Evolutionary conservation across 2,113 vertebrate genomes (phyloP), one percentile per base, ranked within the genome.

Genomic region (Etheostoma spectabile): DNA sequence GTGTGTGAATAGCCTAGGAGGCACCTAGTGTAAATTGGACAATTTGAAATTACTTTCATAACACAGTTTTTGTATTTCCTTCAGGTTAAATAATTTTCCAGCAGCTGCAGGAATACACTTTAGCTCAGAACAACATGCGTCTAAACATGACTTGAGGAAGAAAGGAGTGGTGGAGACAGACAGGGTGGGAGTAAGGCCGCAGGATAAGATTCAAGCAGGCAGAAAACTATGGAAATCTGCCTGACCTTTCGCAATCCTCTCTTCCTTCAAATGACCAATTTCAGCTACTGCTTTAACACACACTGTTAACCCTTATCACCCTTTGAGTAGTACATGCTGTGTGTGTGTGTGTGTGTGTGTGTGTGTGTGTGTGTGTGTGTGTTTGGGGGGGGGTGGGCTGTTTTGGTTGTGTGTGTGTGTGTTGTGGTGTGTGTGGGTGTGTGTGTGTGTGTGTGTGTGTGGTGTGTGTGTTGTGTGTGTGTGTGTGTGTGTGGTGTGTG

Each of bases 131-230:
- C 22, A 67, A 12, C 70, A 27, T 52, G 22, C 12, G 18, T 68
- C 0, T 76, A 2, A 24, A 53, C 80, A 74, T 27, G 71, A 51
- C 62, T 67, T 6, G 71, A 84, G 48, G 24, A 15, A 84, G 48
- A 30, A 13, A 30, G 56, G 55, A 53, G 55, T 30, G 22, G 18
- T 73, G 55, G 52, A 90, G 86, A 77, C 81, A 82, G 81, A 84
- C 80, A 8, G 77, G 80, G 79, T 22, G 72, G 86, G 69, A 67
- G 46, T 7, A 30, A 71, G 66, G 76, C 48, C 4, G 19, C 33
- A 56, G 66, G 81, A 86, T 89, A 82, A 87, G 83, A 91, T 91
- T 88, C 85, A 88, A 91, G 62, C 65, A 70, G 77, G 49, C 70
- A 57, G 63, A 78, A 68, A 91, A 70, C 5, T 57, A 91, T 82